A percentile compares a stretch with the other conserved stretches of the same genome.
These are phyloP conservation scores for Hucho hucho DNA, from an alignment of 2,113 vertebrate species.

Conservation along the genomic window DNA sequence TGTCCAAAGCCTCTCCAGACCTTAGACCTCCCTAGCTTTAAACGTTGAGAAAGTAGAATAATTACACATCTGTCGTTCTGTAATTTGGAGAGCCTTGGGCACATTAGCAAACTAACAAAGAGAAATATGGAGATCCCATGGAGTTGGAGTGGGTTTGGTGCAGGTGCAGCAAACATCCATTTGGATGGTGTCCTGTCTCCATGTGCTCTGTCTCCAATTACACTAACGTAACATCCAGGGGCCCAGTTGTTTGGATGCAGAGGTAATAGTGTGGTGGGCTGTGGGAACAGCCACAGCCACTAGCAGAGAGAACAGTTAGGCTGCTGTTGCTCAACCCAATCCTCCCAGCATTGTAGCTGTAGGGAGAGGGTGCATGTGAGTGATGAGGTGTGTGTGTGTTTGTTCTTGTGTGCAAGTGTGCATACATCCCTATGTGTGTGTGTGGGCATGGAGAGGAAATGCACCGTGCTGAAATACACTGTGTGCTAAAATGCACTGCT, in stretches of 20 bases:
- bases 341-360: constrained; percentile 7
- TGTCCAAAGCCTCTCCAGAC: not conserved
- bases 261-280: constrained; percentile 43
- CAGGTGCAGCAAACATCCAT: constrained; percentile 46
- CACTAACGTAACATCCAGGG: constrained; percentile 45
- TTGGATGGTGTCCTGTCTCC: constrained; percentile 41
- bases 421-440: not conserved
- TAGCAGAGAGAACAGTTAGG: constrained; percentile 29
- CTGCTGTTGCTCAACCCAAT: constrained; percentile 42
- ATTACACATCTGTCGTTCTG: not conserved
- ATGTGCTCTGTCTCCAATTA: constrained; percentile 51
- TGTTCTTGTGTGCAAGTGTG: constrained; percentile 2
- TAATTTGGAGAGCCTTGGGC: not conserved
- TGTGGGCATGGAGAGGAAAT: constrained; percentile 36
- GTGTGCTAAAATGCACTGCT: too few species aligned
- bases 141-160: constrained; percentile 25
- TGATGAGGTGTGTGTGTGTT: not conserved
- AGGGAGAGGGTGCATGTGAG: not conserved
- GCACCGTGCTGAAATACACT: too few species aligned
- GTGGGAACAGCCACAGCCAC: constrained; percentile 23
- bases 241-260: constrained; percentile 40
- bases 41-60: not conserved
- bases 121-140: constrained; percentile 15
- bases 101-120: constrained; percentile 17
- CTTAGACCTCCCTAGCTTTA: not conserved